Evolutionary conservation across 2,113 vertebrate genomes (phyloP), one percentile per base, ranked within the genome.

Genomic region (Sapajus apella): DNA sequence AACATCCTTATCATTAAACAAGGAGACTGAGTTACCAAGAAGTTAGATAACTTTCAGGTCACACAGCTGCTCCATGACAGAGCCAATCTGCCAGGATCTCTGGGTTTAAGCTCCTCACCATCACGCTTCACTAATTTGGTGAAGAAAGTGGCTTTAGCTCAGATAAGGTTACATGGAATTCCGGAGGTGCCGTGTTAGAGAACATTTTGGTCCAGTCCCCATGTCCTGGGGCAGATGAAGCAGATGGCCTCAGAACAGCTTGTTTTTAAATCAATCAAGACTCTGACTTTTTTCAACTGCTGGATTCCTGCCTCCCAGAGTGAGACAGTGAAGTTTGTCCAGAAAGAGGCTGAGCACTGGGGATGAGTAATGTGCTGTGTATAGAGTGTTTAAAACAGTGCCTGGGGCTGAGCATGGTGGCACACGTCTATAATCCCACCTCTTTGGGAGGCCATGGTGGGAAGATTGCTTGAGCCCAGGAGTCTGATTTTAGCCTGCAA

Each of bases 211-310:
- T 45, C 79, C 80, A 6, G 61, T 88, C 43, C 66, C 88, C 8
- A 1, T 35, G 21, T 83, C 88, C 81, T 50, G 45, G 52, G 88
- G 88, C 88, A 61, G 4, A 40, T 30, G 52, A 73, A 91, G 30
- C 88, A 56, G 97, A 90, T 94, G 95, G 85, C 43, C 43, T 88
- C 35, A 6, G 87, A 86, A 86, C 68, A 77, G 75, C 43, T 72
- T 91, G 84, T 73, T 83, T 73, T 92, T 20, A 58, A 92, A 43
- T 72, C 68, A 37, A 40, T 45, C 58, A 12, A 43, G 73, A 50
- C 37, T 17, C 75, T 90, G 52, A 20, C 45, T 73, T 89, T 86
- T 50, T 68, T 80, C 76, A 79, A 11, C 2, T 0, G 55, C 55
- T 80, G 68, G 75, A n/a, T 87, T n/a, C 61, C 75, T 30, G 27